phyloP scores from a whole-genome alignment of 2,888 invertebrate species.

The Pelosia muscerda region DNA sequence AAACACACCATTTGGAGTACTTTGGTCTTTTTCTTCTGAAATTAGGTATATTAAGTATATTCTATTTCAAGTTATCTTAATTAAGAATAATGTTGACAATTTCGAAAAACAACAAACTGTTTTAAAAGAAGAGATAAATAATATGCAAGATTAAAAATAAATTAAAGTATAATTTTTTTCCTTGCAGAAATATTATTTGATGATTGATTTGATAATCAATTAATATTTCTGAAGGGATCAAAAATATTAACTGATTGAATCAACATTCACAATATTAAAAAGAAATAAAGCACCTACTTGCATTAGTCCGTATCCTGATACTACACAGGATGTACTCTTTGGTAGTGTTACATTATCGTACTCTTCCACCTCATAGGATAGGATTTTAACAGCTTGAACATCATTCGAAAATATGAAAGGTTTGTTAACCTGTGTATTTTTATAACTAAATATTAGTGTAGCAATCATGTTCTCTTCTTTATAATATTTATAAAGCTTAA shows the following conservation, averaged over 20 bases:
- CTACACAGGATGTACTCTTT: background rate
- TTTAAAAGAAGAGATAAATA: too few species aligned
- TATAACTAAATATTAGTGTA: background rate
- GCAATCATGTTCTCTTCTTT: background rate
- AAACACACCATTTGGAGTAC: constrained; percentile 1
- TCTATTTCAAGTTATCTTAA: background rate
- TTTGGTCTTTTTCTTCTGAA: background rate
- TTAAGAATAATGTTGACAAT: too few species aligned
- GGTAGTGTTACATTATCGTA: background rate
- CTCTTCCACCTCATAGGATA: background rate
- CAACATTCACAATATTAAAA: too few species aligned
- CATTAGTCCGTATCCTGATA: constrained; percentile 8
- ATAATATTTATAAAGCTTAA: too few species aligned
- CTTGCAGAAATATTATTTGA: too few species aligned
- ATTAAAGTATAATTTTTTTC: too few species aligned
- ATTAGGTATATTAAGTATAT: background rate
- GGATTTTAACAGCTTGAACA: constrained; percentile 6
- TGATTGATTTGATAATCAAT: too few species aligned
- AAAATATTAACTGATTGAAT: too few species aligned
- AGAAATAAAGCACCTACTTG: background rate
- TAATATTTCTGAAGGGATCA: too few species aligned
- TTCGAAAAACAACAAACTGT: too few species aligned
- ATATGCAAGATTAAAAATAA: too few species aligned
- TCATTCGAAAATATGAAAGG: background rate
- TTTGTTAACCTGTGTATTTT: background rate